Evolutionary conservation across 1,140 invertebrate genomes (phyloP).

Genomic region (Cataglyphis hispanica): DNA sequence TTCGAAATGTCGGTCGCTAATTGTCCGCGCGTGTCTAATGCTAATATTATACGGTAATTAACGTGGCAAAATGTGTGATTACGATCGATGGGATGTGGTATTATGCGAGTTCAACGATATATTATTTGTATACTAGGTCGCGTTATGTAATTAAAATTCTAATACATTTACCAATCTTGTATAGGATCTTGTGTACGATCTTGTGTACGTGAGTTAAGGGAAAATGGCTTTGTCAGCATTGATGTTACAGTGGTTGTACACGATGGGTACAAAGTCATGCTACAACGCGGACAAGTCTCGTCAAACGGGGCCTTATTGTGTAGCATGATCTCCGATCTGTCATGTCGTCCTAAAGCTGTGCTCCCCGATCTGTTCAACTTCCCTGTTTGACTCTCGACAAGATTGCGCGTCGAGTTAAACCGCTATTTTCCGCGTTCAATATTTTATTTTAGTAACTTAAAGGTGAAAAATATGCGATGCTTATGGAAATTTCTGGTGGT

Average conservation of each 20-base stretch:
- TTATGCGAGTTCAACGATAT: constrained; percentile 17
- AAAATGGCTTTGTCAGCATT: constrained; percentile 61
- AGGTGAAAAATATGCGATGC: background rate
- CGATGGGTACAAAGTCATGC: constrained; percentile 35
- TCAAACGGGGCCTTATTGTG: constrained; percentile 26
- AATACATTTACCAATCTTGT: constrained; percentile 53
- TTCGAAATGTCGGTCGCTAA: constrained; percentile 24
- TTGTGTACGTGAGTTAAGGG: constrained; percentile 58
- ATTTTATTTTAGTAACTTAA: background rate
- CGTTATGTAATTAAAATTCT: constrained; percentile 69
- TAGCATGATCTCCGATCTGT: constrained; percentile 18
- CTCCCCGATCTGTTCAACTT: constrained; percentile 32
- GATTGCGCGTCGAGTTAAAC: background rate
- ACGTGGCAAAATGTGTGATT: constrained; percentile 18
- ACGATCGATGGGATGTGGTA: background rate
- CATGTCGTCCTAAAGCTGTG: constrained; percentile 9
- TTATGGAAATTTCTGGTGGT: too few relatives aligned
- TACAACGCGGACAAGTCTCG: constrained; percentile 42
- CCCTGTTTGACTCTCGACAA: background rate
- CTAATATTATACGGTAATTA: constrained; percentile 13
- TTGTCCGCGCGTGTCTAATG: constrained; percentile 22
- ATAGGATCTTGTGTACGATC: constrained; percentile 26
- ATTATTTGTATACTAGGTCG: constrained; percentile 27
- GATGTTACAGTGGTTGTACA: constrained; percentile 54
- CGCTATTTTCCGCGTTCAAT: background rate